Evolutionary conservation across 2,797 vertebrate genomes (phyloP).

Genomic region (Leptoclinus maculatus): DNA sequence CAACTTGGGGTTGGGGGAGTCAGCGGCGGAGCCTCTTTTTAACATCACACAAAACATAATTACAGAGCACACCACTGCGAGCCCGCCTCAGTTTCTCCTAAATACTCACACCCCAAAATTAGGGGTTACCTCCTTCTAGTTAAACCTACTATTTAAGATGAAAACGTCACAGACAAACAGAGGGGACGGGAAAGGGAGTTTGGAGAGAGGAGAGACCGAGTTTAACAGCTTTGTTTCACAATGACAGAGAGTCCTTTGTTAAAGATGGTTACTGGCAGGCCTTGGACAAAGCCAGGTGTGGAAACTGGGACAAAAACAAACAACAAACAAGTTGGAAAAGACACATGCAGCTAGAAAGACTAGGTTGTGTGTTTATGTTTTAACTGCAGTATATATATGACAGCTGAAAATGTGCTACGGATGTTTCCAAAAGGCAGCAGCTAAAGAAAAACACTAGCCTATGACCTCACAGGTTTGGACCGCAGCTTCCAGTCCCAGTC

Average conservation of each 20-base stretch:
- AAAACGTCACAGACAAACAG: conserved; percentile 68
- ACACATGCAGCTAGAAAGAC: conserved; percentile 44
- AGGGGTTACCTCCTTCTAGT: conserved; percentile 77
- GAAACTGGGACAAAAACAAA: conserved; percentile 69
- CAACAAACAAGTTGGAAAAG: conserved; percentile 54
- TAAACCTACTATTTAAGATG: conserved; percentile 73
- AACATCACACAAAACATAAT: conserved; percentile 78
- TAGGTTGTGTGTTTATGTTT: conserved; percentile 55
- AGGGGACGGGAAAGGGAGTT: conserved; percentile 36
- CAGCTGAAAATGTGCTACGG: conserved; percentile 70
- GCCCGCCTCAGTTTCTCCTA: conserved; percentile 78
- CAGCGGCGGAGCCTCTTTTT: conserved; percentile 68
- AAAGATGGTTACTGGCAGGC: conserved; percentile 55
- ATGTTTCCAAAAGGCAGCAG: conserved; percentile 69
- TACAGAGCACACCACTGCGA: conserved; percentile 71
- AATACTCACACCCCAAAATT: conserved; percentile 82
- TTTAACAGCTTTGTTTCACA: conserved; percentile 67
- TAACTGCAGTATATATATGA: conserved; percentile 56
- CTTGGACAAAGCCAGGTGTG: conserved; percentile 64
- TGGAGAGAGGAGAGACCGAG: conserved; percentile 56
- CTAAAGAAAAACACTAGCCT: conserved; percentile 71
- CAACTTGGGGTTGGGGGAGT: conserved; percentile 69
- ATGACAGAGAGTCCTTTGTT: conserved; percentile 64
- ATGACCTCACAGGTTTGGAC: conserved; percentile 81
- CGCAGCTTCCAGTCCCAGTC: conserved; percentile 67